Evolutionary conservation across 2,888 invertebrate species (phyloP).

Genomic region (Caenorhabditis sp.): DNA sequence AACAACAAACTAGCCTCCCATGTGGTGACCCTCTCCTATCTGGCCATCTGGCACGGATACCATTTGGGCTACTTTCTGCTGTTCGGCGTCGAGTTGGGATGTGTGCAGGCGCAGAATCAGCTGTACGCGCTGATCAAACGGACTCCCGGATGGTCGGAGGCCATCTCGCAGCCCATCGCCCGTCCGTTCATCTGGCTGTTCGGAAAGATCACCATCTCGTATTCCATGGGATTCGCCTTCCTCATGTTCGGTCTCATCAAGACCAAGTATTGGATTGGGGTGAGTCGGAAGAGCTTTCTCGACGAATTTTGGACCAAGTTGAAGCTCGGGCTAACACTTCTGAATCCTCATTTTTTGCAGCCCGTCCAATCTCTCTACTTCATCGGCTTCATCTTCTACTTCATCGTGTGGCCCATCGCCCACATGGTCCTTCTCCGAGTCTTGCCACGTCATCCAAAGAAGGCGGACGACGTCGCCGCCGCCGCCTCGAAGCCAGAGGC

Average conservation of each 20-base stretch:
- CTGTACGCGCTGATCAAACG: slow-evolving; percentile 78
- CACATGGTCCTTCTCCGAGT: slow-evolving; percentile 72
- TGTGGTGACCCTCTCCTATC: slow-evolving; percentile 89
- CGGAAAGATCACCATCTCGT: slow-evolving; percentile 78
- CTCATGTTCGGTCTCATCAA: slow-evolving; percentile 83
- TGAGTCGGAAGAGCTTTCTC: slow-evolving; percentile 31
- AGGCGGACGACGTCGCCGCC: slow-evolving; percentile 3
- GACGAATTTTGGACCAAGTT: background rate
- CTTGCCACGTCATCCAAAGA: slow-evolving; percentile 76
- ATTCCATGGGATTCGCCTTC: slow-evolving; percentile 82
- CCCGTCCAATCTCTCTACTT: slow-evolving; percentile 81
- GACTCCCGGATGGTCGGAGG: slow-evolving; percentile 75
- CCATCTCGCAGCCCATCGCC: slow-evolving; percentile 72
- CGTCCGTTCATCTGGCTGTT: slow-evolving; percentile 79
- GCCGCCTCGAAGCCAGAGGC: background rate
- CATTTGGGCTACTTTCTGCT: slow-evolving; percentile 95
- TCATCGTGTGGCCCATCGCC: slow-evolving; percentile 78
- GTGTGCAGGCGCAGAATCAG: slow-evolving; percentile 90
- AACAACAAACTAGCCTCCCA: slow-evolving; percentile 91
- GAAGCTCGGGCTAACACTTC: background rate
- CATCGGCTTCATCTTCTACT: slow-evolving; percentile 79
- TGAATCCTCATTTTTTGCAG: slow-evolving; percentile 65
- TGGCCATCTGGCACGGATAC: slow-evolving; percentile 97
- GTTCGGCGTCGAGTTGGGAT: slow-evolving; percentile 93
- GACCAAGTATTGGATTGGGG: slow-evolving; percentile 81